These are phyloP conservation scores for Tragelaphus scriptus DNA, from an alignment of 2,113 vertebrate genomes.

Conservation along the genomic window DNA sequence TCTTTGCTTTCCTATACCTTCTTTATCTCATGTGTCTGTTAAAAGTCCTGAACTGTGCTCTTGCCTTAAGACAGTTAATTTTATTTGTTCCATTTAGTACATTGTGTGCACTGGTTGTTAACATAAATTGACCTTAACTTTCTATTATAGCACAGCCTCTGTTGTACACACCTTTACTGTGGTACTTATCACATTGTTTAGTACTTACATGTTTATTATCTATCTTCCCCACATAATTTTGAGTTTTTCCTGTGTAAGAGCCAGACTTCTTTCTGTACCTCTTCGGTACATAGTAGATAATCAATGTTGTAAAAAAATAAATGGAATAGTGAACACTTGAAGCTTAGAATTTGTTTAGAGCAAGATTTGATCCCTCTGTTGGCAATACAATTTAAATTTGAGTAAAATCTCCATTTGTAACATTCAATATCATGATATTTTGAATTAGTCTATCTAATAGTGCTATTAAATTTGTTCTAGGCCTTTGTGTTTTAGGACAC, in stretches of 20 bases:
- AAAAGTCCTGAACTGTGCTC: background rate
- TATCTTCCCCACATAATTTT: background rate
- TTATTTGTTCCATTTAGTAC: background rate
- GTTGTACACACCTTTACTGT: accelerated
- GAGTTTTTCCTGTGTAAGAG: background rate
- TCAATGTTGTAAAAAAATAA: background rate
- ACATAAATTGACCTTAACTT: background rate
- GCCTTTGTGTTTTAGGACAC: background rate
- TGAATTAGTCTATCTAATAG: background rate
- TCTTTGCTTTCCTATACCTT: background rate
- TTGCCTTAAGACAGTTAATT: background rate
- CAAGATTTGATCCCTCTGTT: background rate
- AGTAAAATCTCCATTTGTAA: background rate
- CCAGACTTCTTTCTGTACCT: background rate
- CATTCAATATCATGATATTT: background rate
- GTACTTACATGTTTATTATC: background rate
- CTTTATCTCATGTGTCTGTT: background rate
- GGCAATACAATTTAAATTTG: background rate
- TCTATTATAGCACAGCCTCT: background rate
- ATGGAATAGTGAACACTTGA: background rate
- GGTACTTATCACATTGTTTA: background rate
- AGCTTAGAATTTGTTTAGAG: background rate
- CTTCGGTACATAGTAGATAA: background rate
- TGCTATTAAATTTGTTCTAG: background rate
- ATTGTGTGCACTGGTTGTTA: background rate